phyloP scores from a whole-genome alignment of 2,797 vertebrate species.

The Gallinago solitaria region DNA sequence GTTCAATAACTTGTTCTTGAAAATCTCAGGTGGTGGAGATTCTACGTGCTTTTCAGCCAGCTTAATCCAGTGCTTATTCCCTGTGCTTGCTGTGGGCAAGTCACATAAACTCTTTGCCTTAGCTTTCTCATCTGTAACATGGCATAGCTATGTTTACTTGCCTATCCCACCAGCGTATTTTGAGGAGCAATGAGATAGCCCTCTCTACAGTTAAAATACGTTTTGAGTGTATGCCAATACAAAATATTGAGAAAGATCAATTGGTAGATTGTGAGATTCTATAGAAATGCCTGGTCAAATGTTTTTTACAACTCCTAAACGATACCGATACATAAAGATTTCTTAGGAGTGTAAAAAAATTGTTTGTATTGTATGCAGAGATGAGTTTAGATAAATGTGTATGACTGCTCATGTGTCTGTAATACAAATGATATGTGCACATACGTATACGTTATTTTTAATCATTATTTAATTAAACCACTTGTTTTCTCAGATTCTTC shows the following conservation, averaged over 20 bases:
- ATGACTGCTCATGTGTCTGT: background rate
- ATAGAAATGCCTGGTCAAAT: background rate
- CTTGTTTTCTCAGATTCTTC: constrained; percentile 84
- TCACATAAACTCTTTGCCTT: background rate
- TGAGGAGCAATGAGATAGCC: background rate
- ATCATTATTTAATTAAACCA: constrained; percentile 39
- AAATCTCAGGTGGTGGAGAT: background rate
- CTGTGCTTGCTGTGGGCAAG: background rate
- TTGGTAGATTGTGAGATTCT: background rate
- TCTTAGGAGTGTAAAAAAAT: background rate
- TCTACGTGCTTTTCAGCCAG: background rate
- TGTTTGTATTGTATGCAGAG: background rate
- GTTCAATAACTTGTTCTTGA: background rate
- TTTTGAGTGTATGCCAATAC: background rate
- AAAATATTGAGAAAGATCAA: background rate
- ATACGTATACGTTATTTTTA: background rate
- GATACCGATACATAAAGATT: background rate
- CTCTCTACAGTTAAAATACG: background rate
- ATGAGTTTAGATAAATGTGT: background rate
- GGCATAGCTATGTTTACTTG: background rate
- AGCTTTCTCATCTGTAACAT: background rate
- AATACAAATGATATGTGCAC: background rate
- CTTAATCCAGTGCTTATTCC: background rate
- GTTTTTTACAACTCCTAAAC: background rate
- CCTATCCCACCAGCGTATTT: background rate